phyloP scores from a whole-genome alignment of 2,797 vertebrate genomes.

The Rachycentron canadum region DNA sequence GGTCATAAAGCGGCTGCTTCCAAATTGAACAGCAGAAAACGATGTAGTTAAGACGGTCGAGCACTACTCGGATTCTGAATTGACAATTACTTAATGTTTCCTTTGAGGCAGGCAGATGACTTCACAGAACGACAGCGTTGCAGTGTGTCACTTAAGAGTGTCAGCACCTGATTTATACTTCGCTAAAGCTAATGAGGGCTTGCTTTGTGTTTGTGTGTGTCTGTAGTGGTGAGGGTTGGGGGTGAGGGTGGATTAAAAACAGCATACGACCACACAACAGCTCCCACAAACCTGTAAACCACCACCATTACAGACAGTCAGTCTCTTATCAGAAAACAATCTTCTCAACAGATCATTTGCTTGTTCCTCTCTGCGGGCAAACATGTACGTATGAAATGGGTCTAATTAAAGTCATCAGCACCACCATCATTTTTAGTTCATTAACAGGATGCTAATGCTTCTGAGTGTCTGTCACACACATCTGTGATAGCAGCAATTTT shows the following conservation, averaged over 20 bases:
- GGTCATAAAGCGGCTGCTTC: constrained; percentile 57
- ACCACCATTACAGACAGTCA: constrained; percentile 3
- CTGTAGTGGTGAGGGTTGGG: not conserved
- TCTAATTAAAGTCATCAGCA: constrained; percentile 66
- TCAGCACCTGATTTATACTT: constrained; percentile 26
- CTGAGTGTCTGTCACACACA: constrained; percentile 57
- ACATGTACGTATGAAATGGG: constrained; percentile 57
- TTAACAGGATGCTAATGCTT: constrained; percentile 64
- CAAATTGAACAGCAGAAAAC: constrained; percentile 74
- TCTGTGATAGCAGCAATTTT: constrained; percentile 44
- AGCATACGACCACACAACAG: constrained; percentile 3
- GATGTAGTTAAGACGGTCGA: constrained; percentile 47
- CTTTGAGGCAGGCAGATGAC: constrained; percentile 54
- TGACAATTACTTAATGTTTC: constrained; percentile 64
- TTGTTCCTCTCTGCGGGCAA: constrained; percentile 50
- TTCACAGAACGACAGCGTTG: constrained; percentile 29
- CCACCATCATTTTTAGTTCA: constrained; percentile 65
- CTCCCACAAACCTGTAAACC: constrained; percentile 23
- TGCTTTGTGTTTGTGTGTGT: constrained; percentile 2
- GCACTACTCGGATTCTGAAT: constrained; percentile 22
- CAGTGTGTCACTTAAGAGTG: constrained; percentile 22
- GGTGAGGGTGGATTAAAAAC: not conserved
- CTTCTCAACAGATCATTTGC: constrained; percentile 57
- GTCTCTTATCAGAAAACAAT: constrained; percentile 44
- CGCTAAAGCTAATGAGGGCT: constrained; percentile 41